Conservation (phyloP, 2,888 invertebrate genomes). For the Apodemia hepburni region DNA sequence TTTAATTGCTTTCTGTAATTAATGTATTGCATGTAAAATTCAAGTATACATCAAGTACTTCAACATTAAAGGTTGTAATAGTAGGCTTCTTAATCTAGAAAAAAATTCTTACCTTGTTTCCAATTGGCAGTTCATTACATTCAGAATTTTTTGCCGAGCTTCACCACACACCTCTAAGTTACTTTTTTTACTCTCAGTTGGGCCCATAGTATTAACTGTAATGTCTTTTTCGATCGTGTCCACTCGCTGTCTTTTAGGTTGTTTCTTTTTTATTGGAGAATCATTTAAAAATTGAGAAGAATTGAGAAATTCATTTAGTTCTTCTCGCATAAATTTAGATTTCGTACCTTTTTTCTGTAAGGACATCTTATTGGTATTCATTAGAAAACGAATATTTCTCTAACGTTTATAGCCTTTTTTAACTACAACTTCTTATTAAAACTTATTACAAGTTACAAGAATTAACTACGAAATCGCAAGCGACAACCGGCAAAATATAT, state of each 20-base stretch:
- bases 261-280: conserved; percentile 47
- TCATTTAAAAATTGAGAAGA: conserved; percentile 49
- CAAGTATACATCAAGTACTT: too few relatives aligned
- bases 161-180: conserved; percentile 45
- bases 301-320: conserved; percentile 49
- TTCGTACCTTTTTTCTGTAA: conserved; percentile 44
- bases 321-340: conserved; percentile 49
- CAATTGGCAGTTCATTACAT: conserved; percentile 52
- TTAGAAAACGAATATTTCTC: neutral
- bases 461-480: neutral
- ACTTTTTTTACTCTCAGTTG: conserved; percentile 46
- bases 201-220: conserved; percentile 40
- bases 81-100: neutral
- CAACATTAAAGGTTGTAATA: too few relatives aligned
- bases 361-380: conserved; percentile 40
- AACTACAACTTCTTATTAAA: neutral
- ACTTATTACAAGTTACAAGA: neutral
- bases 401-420: neutral
- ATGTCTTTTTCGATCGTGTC: conserved; percentile 45
- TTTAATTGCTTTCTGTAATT: conserved; percentile 52
- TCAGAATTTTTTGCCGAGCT: conserved; percentile 53
- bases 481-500: conserved; percentile 14
- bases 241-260: conserved; percentile 42
- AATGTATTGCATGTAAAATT: neutral
- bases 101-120: conserved; percentile 46